Evolutionary conservation across 2,797 vertebrate genomes (phyloP).

Genomic region (Pseudochirops corinnae): DNA sequence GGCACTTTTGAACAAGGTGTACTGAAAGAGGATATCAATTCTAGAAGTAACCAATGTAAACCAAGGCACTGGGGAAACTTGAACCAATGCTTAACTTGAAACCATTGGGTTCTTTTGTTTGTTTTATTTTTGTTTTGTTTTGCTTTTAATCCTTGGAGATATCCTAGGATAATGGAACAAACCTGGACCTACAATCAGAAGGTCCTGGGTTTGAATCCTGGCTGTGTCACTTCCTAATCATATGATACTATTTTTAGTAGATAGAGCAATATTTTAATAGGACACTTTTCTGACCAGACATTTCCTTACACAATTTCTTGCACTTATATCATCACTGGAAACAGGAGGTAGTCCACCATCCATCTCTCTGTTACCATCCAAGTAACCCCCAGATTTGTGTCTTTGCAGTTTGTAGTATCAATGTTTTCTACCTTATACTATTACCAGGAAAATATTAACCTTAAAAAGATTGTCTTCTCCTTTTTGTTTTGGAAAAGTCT

Average conservation of each 20-base stretch:
- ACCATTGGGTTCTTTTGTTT: neutral
- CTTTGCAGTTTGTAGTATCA: neutral
- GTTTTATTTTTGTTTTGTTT: neutral
- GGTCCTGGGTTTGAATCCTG: neutral
- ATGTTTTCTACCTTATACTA: neutral
- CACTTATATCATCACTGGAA: neutral
- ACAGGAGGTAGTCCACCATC: neutral
- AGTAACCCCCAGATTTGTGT: neutral
- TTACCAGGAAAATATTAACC: neutral
- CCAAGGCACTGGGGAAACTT: neutral
- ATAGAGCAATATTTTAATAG: too few relatives aligned
- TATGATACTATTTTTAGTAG: neutral
- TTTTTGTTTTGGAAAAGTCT: neutral
- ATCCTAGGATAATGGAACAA: neutral
- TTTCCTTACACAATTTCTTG: neutral
- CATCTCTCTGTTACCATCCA: neutral
- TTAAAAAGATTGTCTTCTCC: neutral
- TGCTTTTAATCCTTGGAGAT: neutral
- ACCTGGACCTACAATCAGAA: neutral
- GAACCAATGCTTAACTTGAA: neutral
- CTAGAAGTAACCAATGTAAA: neutral
- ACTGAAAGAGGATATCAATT: slow-evolving; percentile 15
- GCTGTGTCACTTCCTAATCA: neutral
- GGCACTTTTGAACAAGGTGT: neutral
- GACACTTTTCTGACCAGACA: neutral